phyloP scores from a whole-genome alignment of 1,140 invertebrate species.

The Phymorhynchus buccinoides region DNA sequence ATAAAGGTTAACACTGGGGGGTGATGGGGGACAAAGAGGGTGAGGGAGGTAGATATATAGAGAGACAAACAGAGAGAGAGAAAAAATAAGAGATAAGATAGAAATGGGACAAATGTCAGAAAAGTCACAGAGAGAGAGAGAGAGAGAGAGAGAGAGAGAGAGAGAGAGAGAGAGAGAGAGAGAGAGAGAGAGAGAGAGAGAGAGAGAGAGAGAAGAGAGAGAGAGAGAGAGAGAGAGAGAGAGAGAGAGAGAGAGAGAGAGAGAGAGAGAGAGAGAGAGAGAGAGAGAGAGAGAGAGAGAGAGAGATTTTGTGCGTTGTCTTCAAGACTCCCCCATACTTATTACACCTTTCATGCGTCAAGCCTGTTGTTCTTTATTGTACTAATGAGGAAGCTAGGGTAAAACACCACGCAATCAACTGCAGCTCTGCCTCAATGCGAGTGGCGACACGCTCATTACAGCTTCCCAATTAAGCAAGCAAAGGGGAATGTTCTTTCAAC shows the following conservation, averaged over 20 bases:
- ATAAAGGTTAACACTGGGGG: too few species aligned
- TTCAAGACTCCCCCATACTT: too few species aligned
- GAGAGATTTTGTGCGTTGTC: not conserved
- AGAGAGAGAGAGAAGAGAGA: not conserved
- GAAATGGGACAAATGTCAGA: not conserved
- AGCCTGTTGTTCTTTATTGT: too few species aligned
- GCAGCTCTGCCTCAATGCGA: too few species aligned
- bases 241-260: not conserved
- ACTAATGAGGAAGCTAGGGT: too few species aligned
- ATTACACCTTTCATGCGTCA: too few species aligned
- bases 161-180: not conserved
- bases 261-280: not conserved
- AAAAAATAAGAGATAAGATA: not conserved
- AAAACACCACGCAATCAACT: too few species aligned
- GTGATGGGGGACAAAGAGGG: not conserved
- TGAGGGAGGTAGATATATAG: not conserved
- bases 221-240: not conserved
- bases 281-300: not conserved
- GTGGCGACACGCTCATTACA: too few species aligned
- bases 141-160: not conserved
- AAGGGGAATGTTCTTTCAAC: too few species aligned
- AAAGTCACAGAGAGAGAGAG: not conserved
- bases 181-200: not conserved
- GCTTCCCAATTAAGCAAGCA: too few species aligned
- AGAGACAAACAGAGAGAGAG: not conserved